Percentiles rank a stretch among this genome's conserved stretches.
Conservation (phyloP, 2,113 vertebrate genomes). For the Ranitomeya imitator region DNA sequence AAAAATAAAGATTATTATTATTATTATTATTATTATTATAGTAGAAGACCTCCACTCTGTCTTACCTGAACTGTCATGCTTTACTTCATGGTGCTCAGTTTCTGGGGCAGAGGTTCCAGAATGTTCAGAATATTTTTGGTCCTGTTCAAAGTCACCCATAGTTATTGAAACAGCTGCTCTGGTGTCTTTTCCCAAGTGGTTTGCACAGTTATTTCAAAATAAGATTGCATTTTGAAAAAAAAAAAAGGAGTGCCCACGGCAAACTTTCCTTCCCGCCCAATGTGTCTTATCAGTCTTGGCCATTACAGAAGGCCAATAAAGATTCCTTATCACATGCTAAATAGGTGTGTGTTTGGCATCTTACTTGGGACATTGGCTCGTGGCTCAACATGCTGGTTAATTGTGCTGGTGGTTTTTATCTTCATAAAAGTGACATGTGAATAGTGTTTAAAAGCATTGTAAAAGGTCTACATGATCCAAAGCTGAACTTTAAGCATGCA, state of each 20-base stretch:
- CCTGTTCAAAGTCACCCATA: constrained; percentile 64
- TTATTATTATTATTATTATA: too few relatives aligned
- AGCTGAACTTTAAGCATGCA: neutral
- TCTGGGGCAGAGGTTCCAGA: neutral
- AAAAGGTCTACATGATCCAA: neutral
- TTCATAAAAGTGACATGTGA: neutral
- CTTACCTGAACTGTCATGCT: constrained; percentile 68
- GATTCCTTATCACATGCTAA: constrained; percentile 71
- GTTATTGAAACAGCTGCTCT: constrained; percentile 52
- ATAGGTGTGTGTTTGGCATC: constrained; percentile 61
- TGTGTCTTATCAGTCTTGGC: constrained; percentile 70
- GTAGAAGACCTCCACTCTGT: neutral
- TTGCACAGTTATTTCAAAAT: constrained; percentile 61
- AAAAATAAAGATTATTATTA: too few relatives aligned
- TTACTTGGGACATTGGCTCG: constrained; percentile 13
- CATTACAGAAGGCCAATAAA: constrained; percentile 65
- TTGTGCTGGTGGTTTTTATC: neutral
- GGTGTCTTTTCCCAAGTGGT: constrained; percentile 56
- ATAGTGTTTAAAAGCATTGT: neutral
- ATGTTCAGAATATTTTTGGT: neutral
- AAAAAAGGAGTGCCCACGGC: constrained; percentile 57
- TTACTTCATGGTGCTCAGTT: neutral
- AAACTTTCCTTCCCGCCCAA: constrained; percentile 68
- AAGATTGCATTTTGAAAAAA: constrained; percentile 55
- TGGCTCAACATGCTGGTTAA: constrained; percentile 13